These are phyloP conservation scores for Pogonomyrmex californicus DNA, from an alignment of 1,140 invertebrate genomes.

Conservation along the genomic window DNA sequence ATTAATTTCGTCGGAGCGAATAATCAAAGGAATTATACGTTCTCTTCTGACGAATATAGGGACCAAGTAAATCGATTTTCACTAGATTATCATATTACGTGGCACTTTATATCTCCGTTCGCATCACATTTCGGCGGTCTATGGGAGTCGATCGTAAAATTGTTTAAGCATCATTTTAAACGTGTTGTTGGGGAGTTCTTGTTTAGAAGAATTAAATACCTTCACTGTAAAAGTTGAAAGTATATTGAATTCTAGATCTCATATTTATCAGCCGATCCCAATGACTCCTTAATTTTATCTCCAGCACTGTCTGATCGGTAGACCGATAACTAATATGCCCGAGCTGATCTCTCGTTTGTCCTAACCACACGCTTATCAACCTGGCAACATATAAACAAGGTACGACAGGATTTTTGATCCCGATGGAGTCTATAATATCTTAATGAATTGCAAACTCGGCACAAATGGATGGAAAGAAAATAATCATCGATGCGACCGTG, in stretches of 20 bases:
- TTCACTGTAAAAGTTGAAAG: background rate
- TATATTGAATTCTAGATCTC: background rate
- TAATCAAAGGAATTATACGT: background rate
- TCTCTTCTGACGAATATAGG: background rate
- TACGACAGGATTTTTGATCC: background rate
- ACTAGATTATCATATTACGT: background rate
- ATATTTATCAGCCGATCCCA: background rate
- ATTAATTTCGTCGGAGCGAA: background rate
- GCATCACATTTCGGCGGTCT: background rate
- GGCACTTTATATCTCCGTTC: background rate
- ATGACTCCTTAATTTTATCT: background rate
- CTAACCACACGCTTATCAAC: background rate
- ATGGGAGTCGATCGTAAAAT: background rate
- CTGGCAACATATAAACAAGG: background rate
- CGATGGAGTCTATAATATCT: slow-evolving; percentile 4
- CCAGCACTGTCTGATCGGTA: background rate
- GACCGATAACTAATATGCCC: background rate
- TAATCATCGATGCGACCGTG: background rate
- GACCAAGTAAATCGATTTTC: background rate
- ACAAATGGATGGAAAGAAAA: background rate
- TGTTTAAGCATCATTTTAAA: slow-evolving; percentile 5
- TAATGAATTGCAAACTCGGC: background rate
- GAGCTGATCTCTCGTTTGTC: background rate
- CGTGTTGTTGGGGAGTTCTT: background rate
- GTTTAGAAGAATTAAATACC: background rate